Evolutionary conservation across 2,113 vertebrate species (phyloP).

Genomic region (Corythaixoides concolor): DNA sequence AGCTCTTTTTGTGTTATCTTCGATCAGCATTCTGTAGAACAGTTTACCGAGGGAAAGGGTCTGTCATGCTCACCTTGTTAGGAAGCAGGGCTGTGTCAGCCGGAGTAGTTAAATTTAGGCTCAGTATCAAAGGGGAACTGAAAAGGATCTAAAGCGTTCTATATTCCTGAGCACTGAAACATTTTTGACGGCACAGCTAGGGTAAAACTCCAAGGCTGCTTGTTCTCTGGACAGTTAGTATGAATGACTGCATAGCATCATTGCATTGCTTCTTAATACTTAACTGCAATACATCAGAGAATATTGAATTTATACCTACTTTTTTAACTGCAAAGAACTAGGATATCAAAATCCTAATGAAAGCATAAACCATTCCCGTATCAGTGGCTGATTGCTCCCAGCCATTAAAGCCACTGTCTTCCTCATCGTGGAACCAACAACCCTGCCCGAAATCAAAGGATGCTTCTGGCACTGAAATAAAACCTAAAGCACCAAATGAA

Average conservation of each 20-base stretch:
- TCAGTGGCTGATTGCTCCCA: background rate
- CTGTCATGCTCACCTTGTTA: background rate
- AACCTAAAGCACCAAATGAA: background rate
- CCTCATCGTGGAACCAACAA: background rate
- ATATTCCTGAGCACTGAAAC: background rate
- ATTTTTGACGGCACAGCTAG: background rate
- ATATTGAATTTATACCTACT: background rate
- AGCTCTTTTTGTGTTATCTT: background rate
- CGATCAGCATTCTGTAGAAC: rapidly evolving
- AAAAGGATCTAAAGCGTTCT: background rate
- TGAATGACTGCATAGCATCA: background rate
- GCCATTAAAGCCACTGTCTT: background rate
- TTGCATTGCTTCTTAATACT: background rate
- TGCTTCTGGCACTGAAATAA: background rate
- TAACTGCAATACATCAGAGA: background rate
- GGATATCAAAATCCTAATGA: background rate
- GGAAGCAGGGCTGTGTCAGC: background rate
- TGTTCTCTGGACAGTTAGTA: background rate
- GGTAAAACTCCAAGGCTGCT: background rate
- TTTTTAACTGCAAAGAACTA: background rate
- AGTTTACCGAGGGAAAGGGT: background rate
- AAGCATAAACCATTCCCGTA: background rate
- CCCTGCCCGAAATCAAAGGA: background rate
- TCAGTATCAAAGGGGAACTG: background rate
- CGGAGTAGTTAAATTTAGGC: background rate